Evolutionary conservation across 1,140 invertebrate species (phyloP).

Genomic region (Eumeta japonica): DNA sequence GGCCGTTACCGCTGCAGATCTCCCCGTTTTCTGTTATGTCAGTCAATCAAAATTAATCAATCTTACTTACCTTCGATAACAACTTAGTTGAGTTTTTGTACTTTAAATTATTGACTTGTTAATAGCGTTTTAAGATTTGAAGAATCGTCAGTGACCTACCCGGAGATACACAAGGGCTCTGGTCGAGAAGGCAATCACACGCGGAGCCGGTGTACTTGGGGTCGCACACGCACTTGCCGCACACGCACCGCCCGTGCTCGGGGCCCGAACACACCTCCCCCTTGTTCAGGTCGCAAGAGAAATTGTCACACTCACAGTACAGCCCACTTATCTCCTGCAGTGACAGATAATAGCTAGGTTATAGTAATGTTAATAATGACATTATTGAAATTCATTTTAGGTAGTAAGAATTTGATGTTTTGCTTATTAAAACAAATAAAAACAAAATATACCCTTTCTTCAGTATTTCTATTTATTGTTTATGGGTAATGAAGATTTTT

Average conservation of each 20-base stretch:
- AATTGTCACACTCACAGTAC: constrained; percentile 94
- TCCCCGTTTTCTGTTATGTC: constrained; percentile 56
- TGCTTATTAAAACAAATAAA: no score
- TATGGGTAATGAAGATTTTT: no score
- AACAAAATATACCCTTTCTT: no score
- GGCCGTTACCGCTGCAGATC: constrained; percentile 80
- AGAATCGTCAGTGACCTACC: constrained; percentile 29
- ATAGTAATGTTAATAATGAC: constrained; percentile 1
- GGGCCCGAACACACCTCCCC: constrained; percentile 76
- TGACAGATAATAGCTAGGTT: neutral
- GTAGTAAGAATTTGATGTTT: no score
- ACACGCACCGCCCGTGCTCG: constrained; percentile 72
- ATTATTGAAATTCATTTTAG: no score
- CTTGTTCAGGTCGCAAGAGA: constrained; percentile 85
- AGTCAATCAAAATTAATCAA: constrained; percentile 7
- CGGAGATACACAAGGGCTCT: constrained; percentile 74
- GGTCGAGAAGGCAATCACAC: constrained; percentile 78
- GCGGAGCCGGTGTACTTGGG: constrained; percentile 76
- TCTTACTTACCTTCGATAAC: constrained; percentile 19
- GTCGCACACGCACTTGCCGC: constrained; percentile 75
- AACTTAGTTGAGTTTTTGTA: constrained; percentile 1
- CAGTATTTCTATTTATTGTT: no score
- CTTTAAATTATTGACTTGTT: neutral
- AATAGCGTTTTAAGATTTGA: neutral
- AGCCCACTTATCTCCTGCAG: constrained; percentile 69